phyloP scores from a whole-genome alignment of 1,140 invertebrate genomes.

The Drosophila chauvacae region DNA sequence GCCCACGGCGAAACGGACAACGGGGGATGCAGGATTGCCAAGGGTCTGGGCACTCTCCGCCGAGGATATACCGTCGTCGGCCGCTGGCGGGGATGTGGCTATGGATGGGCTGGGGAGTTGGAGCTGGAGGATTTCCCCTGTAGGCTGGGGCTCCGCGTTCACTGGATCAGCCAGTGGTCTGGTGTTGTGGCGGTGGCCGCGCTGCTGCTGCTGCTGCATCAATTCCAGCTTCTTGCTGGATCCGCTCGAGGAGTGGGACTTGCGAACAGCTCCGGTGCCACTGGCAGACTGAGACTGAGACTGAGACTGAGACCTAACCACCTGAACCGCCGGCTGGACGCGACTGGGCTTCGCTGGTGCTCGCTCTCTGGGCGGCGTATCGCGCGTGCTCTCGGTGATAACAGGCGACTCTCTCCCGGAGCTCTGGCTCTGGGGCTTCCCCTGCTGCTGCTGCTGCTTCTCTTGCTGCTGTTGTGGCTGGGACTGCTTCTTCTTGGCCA shows the following conservation, averaged over 20 bases:
- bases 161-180: slow-evolving; percentile 49
- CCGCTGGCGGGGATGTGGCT: slow-evolving; percentile 36
- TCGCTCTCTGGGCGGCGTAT: slow-evolving; percentile 77
- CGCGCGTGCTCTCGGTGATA: slow-evolving; percentile 80
- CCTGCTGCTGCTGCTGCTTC: slow-evolving; percentile 10
- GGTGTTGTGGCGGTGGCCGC: slow-evolving; percentile 63
- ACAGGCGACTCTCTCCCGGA: slow-evolving; percentile 65
- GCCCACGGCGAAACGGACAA: slow-evolving; percentile 77
- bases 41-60: slow-evolving; percentile 69
- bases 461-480: slow-evolving; percentile 34
- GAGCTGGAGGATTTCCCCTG: slow-evolving; percentile 18
- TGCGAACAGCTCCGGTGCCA: slow-evolving; percentile 55
- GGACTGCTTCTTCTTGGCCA: slow-evolving; percentile 58
- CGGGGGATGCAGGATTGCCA: slow-evolving; percentile 28
- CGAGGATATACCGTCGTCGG: slow-evolving; percentile 64
- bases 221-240: slow-evolving; percentile 64
- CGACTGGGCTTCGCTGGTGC: slow-evolving; percentile 81
- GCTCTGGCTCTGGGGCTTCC: slow-evolving; percentile 24
- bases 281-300: slow-evolving; percentile 59
- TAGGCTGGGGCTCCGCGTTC: slow-evolving; percentile 42
- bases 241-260: slow-evolving; percentile 36
- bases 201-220: slow-evolving; percentile 71
- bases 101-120: slow-evolving; percentile 15
- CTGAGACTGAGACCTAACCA: slow-evolving; percentile 57
- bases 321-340: slow-evolving; percentile 32